Evolutionary conservation across 2,113 vertebrate genomes (phyloP), one percentile per base, ranked within the genome.

Genomic region (Elaphurus davidianus): DNA sequence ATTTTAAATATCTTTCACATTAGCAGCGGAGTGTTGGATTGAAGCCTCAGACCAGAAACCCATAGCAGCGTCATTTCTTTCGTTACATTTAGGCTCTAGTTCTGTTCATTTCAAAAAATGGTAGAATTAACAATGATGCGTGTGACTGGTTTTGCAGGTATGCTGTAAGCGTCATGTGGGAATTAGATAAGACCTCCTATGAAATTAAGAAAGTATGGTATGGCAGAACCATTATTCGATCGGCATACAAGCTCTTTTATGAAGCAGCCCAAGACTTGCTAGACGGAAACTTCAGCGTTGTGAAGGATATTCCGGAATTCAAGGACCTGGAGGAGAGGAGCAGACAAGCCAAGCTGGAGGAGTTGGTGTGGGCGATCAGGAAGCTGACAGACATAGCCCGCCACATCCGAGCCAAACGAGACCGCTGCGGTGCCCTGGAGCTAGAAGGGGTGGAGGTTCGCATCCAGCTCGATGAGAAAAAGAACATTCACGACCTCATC

Each of bases 91-190:
- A 64, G 33, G 15, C 6, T 94, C 28, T 92, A 84, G n/a, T 71
- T 97, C 54, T 93, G 21, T 45, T 84, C 89, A 57, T 36, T 78
- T 95, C 50, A 76, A 40, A 76, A 79, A 93, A 15, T 62, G 76
- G 54, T 47, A 94, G 52, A 85, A 62, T 40, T 78, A 28, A 88
- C 78, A 88, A 74, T 36, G 55, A 79, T 52, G 28, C 10, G 0
- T 88, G 21, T 88, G 90, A 14, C 85, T 60, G 92, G 2, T 96
- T 57, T 98, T 97, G 30, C 85, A 99, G 99, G 98, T 99, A 99
- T 10, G 99, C 99, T 0, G 99, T 99, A 94, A 99, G 99, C 0
- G 99, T 99, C 84, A 21, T 99, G 97, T 99, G 99, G 99, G 99
- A 99, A 98, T 98, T 99, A 55, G 99, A 99, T 36, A 98, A 98